phyloP scores from a whole-genome alignment of 2,888 invertebrate genomes.

The Lithodes maja region DNA sequence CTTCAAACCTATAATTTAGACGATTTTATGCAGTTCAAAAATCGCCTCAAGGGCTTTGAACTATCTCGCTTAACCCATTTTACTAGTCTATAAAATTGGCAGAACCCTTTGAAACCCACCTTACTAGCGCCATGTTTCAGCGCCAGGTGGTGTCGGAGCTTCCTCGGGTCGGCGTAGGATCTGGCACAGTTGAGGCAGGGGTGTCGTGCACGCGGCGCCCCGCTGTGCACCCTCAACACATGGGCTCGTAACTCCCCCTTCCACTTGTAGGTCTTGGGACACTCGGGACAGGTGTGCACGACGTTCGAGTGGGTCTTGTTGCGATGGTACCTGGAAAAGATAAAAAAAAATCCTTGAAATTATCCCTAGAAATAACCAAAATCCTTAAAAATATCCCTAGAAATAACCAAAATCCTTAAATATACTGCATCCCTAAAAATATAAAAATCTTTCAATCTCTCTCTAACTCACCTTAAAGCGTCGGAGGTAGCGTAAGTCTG shows the following conservation, averaged over 20 bases:
- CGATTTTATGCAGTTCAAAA: too few relatives aligned
- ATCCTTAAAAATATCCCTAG: too few relatives aligned
- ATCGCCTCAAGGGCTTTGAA: too few relatives aligned
- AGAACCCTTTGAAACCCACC: too few relatives aligned
- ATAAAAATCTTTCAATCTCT: slow-evolving; percentile 12
- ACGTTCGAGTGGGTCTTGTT: slow-evolving; percentile 61
- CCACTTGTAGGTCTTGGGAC: slow-evolving; percentile 57
- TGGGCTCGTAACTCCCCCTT: slow-evolving; percentile 59
- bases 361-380: too few relatives aligned
- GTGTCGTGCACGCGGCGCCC: neutral
- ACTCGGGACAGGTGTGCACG: slow-evolving; percentile 38
- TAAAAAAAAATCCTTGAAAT: too few relatives aligned
- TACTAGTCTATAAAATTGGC: too few relatives aligned
- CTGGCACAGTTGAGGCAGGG: slow-evolving; percentile 49
- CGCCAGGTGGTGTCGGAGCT: slow-evolving; percentile 48
- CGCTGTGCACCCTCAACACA: slow-evolving; percentile 43
- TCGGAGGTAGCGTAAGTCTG: slow-evolving; percentile 57
- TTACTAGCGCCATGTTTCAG: slow-evolving; percentile 12
- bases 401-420: too few relatives aligned
- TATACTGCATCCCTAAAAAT: too few relatives aligned
- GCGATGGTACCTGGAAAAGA: slow-evolving; percentile 59
- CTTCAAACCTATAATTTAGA: too few relatives aligned
- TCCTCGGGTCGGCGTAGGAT: slow-evolving; percentile 47
- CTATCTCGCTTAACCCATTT: too few relatives aligned
- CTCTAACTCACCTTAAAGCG: slow-evolving; percentile 44